These are phyloP conservation scores for Saccostrea cuccullata DNA, from an alignment of 1,140 invertebrate genomes.

Conservation along the genomic window DNA sequence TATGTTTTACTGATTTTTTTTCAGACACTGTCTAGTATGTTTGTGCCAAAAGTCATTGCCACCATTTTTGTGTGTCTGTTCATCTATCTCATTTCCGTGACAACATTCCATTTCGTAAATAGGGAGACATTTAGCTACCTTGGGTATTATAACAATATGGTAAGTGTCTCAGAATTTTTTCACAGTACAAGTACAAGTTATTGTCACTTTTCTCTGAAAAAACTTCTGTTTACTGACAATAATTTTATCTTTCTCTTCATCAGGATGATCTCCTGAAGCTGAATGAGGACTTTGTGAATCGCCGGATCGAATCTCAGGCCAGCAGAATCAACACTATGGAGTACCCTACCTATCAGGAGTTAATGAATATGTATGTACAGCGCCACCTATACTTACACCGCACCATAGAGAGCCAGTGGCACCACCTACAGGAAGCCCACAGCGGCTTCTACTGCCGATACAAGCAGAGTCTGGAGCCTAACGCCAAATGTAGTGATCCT, in stretches of 20 bases:
- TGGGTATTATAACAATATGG: constrained; percentile 69
- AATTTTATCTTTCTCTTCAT: background rate
- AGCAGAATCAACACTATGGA: constrained; percentile 68
- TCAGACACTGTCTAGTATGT: constrained; percentile 67
- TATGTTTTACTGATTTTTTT: constrained; percentile 38
- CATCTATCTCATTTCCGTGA: constrained; percentile 58
- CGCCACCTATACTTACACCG: constrained; percentile 59
- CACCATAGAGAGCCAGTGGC: constrained; percentile 46
- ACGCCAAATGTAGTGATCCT: constrained; percentile 34
- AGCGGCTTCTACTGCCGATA: constrained; percentile 62
- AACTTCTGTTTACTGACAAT: background rate
- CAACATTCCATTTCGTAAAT: constrained; percentile 64
- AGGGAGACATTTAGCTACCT: constrained; percentile 61
- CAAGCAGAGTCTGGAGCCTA: constrained; percentile 55
- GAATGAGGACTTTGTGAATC: constrained; percentile 65
- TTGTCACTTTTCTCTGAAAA: background rate
- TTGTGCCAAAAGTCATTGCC: constrained; percentile 67
- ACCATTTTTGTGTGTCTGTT: constrained; percentile 63
- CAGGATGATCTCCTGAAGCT: constrained; percentile 66
- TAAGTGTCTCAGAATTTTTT: constrained; percentile 42
- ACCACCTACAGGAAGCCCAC: constrained; percentile 46
- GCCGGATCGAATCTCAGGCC: constrained; percentile 62
- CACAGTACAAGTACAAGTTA: background rate
- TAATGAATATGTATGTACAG: constrained; percentile 63
- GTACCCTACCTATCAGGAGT: constrained; percentile 66